phyloP scores from a whole-genome alignment of 1,140 invertebrate genomes.

The Eciton burchellii region DNA sequence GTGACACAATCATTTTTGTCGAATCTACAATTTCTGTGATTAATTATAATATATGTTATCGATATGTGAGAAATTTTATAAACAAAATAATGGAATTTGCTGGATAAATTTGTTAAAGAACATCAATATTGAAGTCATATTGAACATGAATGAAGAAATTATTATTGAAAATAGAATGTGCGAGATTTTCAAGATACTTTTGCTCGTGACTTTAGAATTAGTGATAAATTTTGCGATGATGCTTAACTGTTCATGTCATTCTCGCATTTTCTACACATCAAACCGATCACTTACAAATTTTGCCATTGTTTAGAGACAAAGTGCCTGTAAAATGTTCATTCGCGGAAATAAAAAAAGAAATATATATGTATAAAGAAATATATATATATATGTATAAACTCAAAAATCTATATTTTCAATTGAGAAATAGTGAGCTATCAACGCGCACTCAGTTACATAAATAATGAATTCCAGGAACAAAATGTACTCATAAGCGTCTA shows the following conservation, averaged over 20 bases:
- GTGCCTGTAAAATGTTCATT: conserved; percentile 80
- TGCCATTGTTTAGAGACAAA: conserved; percentile 76
- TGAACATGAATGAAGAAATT: background rate
- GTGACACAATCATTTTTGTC: conserved; percentile 48
- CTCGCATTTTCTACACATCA: conserved; percentile 58
- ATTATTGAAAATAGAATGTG: background rate
- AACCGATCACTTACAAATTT: conserved; percentile 72
- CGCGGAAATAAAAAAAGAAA: conserved; percentile 55
- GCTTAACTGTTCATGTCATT: conserved; percentile 23
- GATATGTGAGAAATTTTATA: conserved; percentile 34
- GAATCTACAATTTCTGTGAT: conserved; percentile 50
- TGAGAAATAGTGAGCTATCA: conserved; percentile 77
- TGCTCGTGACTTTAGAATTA: conserved; percentile 17
- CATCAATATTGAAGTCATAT: too few relatives aligned
- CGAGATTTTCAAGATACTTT: conserved; percentile 29
- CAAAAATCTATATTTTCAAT: conserved; percentile 77
- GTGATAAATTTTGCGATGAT: conserved; percentile 38
- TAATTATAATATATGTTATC: conserved; percentile 51
- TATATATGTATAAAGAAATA: conserved; percentile 48
- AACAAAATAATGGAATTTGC: background rate
- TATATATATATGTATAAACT: conserved; percentile 52
- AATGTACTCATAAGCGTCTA: conserved; percentile 76
- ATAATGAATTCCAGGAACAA: conserved; percentile 69
- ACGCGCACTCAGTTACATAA: conserved; percentile 70
- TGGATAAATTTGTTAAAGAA: background rate